Conservation (phyloP, 2,888 invertebrate species). For the Rugalucina vietnamica region DNA sequence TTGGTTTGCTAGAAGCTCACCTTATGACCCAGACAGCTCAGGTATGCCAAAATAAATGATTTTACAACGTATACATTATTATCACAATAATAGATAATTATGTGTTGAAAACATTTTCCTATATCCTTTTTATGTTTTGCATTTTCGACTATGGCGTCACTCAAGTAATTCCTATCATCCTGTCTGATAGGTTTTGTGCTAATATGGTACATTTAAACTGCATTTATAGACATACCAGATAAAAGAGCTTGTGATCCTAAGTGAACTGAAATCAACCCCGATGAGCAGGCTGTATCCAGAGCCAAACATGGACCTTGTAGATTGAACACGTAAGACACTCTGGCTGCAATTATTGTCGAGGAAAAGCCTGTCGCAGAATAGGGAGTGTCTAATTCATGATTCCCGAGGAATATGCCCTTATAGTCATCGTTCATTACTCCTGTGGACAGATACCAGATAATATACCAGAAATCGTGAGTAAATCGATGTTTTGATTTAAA, state of each 20-base stretch:
- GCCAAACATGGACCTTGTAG: slow-evolving; percentile 68
- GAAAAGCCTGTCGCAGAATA: slow-evolving; percentile 85
- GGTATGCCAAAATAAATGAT: too few relatives aligned
- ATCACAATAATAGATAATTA: too few relatives aligned
- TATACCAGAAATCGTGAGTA: too few relatives aligned
- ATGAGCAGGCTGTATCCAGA: slow-evolving; percentile 73
- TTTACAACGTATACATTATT: too few relatives aligned
- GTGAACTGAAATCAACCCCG: slow-evolving; percentile 62
- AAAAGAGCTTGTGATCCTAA: slow-evolving; percentile 71
- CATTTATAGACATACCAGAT: slow-evolving; percentile 38
- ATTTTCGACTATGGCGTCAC: too few relatives aligned
- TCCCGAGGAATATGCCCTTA: slow-evolving; percentile 85
- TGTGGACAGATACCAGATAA: background rate
- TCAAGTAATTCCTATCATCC: too few relatives aligned
- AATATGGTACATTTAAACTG: background rate
- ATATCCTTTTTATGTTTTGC: too few relatives aligned
- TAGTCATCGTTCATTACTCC: slow-evolving; percentile 70
- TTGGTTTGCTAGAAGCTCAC: too few relatives aligned
- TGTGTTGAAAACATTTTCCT: too few relatives aligned
- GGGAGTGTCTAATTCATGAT: slow-evolving; percentile 88
- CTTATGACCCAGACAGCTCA: too few relatives aligned
- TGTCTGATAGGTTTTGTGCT: too few relatives aligned
- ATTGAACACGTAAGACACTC: slow-evolving; percentile 68
- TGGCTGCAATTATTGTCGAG: slow-evolving; percentile 88
- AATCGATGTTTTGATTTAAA: too few relatives aligned